phyloP scores from a whole-genome alignment of 2,888 invertebrate genomes.

The Drosophila mayaguana region DNA sequence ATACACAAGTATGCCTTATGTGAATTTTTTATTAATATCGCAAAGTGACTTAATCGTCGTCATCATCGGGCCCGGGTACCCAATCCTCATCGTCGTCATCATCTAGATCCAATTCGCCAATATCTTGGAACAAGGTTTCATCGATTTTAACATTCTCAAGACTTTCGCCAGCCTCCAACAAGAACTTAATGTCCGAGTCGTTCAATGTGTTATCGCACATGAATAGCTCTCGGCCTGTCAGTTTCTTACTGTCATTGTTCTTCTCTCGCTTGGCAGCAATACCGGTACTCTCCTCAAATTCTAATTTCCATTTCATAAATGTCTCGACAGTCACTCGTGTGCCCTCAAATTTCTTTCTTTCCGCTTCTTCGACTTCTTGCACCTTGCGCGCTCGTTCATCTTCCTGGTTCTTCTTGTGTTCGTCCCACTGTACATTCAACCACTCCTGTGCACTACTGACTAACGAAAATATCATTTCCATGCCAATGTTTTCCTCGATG shows the following conservation, averaged over 20 bases:
- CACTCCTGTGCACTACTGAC: constrained; percentile 97
- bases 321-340: constrained; percentile 97
- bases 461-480: constrained; percentile 98
- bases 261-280: constrained; percentile 90
- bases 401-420: constrained; percentile 89
- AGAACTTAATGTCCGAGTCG: constrained; percentile 98
- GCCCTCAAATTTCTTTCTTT: constrained; percentile 96
- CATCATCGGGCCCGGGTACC: constrained; percentile 86
- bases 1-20: constrained; percentile 61
- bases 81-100: constrained; percentile 89
- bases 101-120: constrained; percentile 90
- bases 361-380: constrained; percentile 94
- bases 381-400: constrained; percentile 89
- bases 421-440: constrained; percentile 94
- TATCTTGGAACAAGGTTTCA: constrained; percentile 95
- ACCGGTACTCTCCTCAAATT: constrained; percentile 96
- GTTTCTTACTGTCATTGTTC: constrained; percentile 91
- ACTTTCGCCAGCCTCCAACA: constrained; percentile 91
- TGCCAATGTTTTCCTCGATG: constrained; percentile 95
- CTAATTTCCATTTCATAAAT: constrained; percentile 96
- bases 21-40: constrained; percentile 36
- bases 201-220: constrained; percentile 96
- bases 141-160: constrained; percentile 92
- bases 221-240: constrained; percentile 97
- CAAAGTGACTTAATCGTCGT: constrained; percentile 57